Evolutionary conservation across 2,113 vertebrate species (phyloP).

Genomic region (Hymenochirus boettgeri): DNA sequence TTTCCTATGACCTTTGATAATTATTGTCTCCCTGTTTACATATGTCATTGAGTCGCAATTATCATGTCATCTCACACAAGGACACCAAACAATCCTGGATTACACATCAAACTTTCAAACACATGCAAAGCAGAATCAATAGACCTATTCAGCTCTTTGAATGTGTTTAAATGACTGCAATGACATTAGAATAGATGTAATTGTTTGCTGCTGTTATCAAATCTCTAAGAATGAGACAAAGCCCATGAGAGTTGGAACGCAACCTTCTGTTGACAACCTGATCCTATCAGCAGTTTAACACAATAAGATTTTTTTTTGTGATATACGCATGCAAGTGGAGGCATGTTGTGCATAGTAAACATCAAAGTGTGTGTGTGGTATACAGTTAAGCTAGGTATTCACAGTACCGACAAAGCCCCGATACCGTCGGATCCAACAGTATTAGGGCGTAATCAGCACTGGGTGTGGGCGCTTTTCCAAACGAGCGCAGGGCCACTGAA

Average conservation of each 20-base stretch:
- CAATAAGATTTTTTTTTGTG: too few relatives aligned
- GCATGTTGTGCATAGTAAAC: too few relatives aligned
- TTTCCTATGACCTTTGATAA: slow-evolving; percentile 24
- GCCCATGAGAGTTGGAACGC: slow-evolving; percentile 7
- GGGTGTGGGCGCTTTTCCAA: too few relatives aligned
- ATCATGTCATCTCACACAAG: slow-evolving; percentile 38
- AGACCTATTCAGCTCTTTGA: slow-evolving; percentile 34
- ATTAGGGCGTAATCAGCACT: too few relatives aligned
- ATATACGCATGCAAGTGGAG: too few relatives aligned
- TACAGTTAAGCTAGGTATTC: too few relatives aligned
- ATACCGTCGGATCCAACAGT: too few relatives aligned
- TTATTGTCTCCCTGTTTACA: slow-evolving; percentile 25
- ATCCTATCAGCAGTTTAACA: slow-evolving; percentile 38
- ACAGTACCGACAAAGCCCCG: too few relatives aligned
- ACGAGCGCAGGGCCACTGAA: too few relatives aligned
- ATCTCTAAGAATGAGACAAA: slow-evolving; percentile 22
- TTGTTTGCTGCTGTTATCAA: slow-evolving; percentile 37
- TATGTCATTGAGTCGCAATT: slow-evolving; percentile 38
- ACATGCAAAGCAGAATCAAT: slow-evolving; percentile 35
- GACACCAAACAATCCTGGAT: slow-evolving; percentile 32
- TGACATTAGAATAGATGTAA: slow-evolving; percentile 21
- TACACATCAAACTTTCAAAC: slow-evolving; percentile 25
- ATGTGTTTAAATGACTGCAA: slow-evolving; percentile 7
- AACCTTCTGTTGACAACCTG: slow-evolving; percentile 3
- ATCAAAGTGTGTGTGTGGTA: too few relatives aligned